Evolutionary conservation across 2,113 vertebrate genomes (phyloP).

Genomic region (Puffinus mauretanicus): DNA sequence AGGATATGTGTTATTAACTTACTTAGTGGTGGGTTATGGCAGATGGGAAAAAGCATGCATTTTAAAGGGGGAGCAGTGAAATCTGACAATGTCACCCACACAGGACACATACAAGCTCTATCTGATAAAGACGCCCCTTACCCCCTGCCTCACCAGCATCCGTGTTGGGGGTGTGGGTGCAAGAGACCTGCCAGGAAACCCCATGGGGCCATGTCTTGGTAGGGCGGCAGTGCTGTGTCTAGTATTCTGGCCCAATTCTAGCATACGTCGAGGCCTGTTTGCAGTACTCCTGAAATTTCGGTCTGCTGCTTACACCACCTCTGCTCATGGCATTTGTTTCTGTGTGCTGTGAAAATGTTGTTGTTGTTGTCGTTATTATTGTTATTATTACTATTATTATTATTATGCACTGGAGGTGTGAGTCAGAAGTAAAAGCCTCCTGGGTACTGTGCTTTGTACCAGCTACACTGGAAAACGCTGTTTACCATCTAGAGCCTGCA

Average conservation of each 20-base stretch:
- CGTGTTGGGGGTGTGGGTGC: fast-evolving
- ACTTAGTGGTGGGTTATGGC: background rate
- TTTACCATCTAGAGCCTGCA: background rate
- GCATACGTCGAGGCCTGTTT: fast-evolving
- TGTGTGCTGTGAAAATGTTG: background rate
- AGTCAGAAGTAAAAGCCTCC: background rate
- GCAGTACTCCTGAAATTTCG: background rate
- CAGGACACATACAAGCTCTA: background rate
- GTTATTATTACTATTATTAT: background rate
- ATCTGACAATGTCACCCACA: background rate
- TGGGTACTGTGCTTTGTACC: background rate
- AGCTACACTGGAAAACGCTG: background rate
- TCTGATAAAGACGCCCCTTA: background rate
- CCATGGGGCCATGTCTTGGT: background rate
- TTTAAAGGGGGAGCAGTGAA: background rate
- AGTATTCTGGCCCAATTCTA: background rate
- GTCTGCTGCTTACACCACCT: background rate
- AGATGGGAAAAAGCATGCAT: background rate
- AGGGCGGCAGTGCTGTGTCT: background rate
- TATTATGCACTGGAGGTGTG: background rate
- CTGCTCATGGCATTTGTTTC: background rate
- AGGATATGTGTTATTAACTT: background rate
- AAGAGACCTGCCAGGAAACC: background rate
- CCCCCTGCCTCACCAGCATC: background rate
- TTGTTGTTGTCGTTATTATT: background rate